Base-by-base conservation (phyloP, 2,797 vertebrate genomes). In the Sparidentex hasta region DNA sequence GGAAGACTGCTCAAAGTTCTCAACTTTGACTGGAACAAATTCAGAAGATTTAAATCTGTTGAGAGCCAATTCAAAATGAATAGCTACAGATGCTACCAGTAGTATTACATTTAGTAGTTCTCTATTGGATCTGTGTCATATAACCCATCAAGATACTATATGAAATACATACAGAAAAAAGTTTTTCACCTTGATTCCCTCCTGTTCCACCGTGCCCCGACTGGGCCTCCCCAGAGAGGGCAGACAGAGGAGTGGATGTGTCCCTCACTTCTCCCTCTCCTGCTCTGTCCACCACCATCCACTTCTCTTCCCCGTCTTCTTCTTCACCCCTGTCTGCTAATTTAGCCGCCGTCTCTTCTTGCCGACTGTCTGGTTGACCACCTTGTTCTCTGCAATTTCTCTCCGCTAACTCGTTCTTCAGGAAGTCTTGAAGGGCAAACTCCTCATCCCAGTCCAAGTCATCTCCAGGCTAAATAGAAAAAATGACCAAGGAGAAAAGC, bases 371-470 rank as follows among this genome's bases (percentile, higher is more conserved):
- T 1, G 41, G 51, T 58, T 5, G 59, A 2, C 71, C 65, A 0
- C 73, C 65, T 48, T 68, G 81, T 0, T 50, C 68, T 54, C 58
- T 78, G 78, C 84, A 89, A 4, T 88, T 90, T 58, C 80, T 87
- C 27, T 87, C 87, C 0, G 51, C 81, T 1, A 83, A 56, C 46
- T 92, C 88, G 1, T 80, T 89, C 65, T 90, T 93, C 61, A 94
- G 77, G 66, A 94, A 92, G 68, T 95, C 93, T 51, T 94, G 92
- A 25, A 95, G 75, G 18, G 88, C 91, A n/a, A 93, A 93, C 77
- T 94, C 93, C 76, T 95, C 92, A 1, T 95, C 94, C 94, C 93
- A 94, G 83, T 94, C 91, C 82, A 94, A 82, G 43, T 92, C 93
- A 21, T 92, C 89, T 65, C 83, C 89, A 11, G 88, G 56, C 94